These are phyloP conservation scores for Gavia stellata DNA, from an alignment of 2,113 vertebrate species.

Conservation along the genomic window DNA sequence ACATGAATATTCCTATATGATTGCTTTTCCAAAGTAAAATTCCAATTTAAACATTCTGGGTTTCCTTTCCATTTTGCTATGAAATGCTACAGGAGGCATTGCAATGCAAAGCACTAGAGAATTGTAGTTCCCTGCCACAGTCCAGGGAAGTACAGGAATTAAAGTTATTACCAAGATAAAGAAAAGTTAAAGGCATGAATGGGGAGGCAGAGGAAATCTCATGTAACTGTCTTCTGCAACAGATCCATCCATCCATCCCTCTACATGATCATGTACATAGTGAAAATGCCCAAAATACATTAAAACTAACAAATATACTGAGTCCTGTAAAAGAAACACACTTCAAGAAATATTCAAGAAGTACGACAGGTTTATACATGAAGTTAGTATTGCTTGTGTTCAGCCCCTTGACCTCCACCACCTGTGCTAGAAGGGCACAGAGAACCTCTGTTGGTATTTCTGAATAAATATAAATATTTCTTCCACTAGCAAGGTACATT, in stretches of 20 bases:
- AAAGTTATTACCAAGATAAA: not conserved
- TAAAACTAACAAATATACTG: not conserved
- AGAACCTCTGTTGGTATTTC: not conserved
- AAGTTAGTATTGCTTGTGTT: not conserved
- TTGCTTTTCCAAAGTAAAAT: not conserved
- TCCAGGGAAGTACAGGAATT: not conserved
- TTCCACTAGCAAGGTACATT: not conserved
- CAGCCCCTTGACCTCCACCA: not conserved
- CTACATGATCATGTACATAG: not conserved
- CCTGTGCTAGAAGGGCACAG: not conserved
- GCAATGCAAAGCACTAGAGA: not conserved
- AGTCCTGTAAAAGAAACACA: not conserved
- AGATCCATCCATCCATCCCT: not conserved
- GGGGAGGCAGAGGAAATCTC: not conserved
- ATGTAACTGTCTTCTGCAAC: not conserved
- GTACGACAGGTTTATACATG: fast-evolving
- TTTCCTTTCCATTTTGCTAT: not conserved
- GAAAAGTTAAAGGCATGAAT: not conserved
- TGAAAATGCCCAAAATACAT: not conserved
- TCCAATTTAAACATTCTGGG: not conserved
- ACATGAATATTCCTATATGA: not conserved
- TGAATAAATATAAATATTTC: not conserved
- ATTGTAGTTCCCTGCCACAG: not conserved
- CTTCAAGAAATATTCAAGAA: not conserved
- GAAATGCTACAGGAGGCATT: not conserved